Percentiles rank a stretch among this genome's conserved stretches.
phyloP scores from a whole-genome alignment of 2,888 invertebrate species.

The Platerodrilus igneus region DNA sequence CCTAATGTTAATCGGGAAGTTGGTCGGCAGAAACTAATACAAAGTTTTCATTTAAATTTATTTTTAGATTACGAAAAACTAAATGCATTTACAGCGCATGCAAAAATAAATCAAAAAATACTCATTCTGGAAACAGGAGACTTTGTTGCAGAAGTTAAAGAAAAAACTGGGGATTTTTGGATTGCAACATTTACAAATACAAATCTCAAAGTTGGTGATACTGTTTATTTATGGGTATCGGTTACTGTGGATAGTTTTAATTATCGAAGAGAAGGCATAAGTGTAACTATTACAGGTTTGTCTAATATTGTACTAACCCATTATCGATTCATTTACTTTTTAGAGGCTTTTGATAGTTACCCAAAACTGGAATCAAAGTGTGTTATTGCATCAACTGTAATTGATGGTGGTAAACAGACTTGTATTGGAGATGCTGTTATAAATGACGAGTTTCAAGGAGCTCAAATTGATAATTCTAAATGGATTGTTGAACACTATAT shows the following conservation, averaged over 20 bases:
- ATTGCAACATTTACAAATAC: conserved; percentile 30
- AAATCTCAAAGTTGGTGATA: conserved; percentile 52
- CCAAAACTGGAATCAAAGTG: conserved; percentile 2
- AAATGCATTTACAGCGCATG: conserved; percentile 64
- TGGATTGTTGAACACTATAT: conserved; percentile 59
- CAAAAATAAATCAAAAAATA: conserved; percentile 57
- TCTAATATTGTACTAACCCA: conserved; percentile 5
- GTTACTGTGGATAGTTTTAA: conserved; percentile 52
- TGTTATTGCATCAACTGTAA: not conserved
- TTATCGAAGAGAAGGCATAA: conserved; percentile 47
- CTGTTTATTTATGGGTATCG: conserved; percentile 59
- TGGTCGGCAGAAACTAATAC: too few species aligned
- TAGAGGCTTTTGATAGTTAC: conserved; percentile 13
- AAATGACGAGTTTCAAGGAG: conserved; percentile 56
- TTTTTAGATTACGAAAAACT: too few species aligned
- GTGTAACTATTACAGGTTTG: conserved; percentile 48
- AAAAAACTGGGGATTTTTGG: conserved; percentile 52
- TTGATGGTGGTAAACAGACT: conserved; percentile 8
- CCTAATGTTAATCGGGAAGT: too few species aligned
- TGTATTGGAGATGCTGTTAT: conserved; percentile 50
- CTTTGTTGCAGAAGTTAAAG: conserved; percentile 49
- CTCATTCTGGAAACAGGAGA: conserved; percentile 50
- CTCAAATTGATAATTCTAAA: conserved; percentile 43
- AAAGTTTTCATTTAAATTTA: too few species aligned
- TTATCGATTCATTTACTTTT: too few species aligned